These are phyloP conservation scores for Agrilus biguttatus DNA, from an alignment of 2,888 invertebrate genomes.

Conservation along the genomic window DNA sequence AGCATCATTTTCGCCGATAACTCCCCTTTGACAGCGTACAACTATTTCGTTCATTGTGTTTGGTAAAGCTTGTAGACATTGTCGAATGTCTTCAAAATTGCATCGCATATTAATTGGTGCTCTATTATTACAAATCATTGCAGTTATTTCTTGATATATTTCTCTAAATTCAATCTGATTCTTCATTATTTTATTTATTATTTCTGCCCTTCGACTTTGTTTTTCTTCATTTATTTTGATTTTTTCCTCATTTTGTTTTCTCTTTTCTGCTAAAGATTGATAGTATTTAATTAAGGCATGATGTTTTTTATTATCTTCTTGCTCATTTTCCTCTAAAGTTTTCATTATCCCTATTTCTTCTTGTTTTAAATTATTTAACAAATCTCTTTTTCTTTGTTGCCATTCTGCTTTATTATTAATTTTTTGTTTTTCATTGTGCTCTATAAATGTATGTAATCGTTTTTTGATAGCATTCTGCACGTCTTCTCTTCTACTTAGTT, in stretches of 20 bases:
- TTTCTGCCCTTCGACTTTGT: conserved; percentile 14
- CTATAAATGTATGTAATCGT: conserved; percentile 24
- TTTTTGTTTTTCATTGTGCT: conserved; percentile 21
- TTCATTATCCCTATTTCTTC: conserved; percentile 34
- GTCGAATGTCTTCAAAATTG: conserved; percentile 26
- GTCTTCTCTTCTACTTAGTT: conserved; percentile 18
- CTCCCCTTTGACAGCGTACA: conserved; percentile 31
- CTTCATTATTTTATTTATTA: conserved; percentile 39
- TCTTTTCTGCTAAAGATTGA: conserved; percentile 28
- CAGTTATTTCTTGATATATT: conserved; percentile 40
- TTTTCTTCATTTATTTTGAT: conserved; percentile 32
- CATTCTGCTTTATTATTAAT: conserved; percentile 17
- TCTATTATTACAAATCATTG: conserved; percentile 24
- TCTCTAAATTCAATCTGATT: conserved; percentile 41
- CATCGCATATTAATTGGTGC: conserved; percentile 13
- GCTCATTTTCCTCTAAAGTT: conserved; percentile 37
- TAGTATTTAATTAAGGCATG: conserved; percentile 34
- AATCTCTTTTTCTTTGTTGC: conserved; percentile 23
- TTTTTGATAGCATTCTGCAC: conserved; percentile 24
- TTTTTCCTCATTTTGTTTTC: conserved; percentile 37
- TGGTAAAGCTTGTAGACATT: conserved; percentile 29
- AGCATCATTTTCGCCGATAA: conserved; percentile 37
- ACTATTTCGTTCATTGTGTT: conserved; percentile 34
- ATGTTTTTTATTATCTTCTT: conserved; percentile 36
- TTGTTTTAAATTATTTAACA: conserved; percentile 30